Conservation (phyloP, 2,797 vertebrate species). For the Valencia hispanica region DNA sequence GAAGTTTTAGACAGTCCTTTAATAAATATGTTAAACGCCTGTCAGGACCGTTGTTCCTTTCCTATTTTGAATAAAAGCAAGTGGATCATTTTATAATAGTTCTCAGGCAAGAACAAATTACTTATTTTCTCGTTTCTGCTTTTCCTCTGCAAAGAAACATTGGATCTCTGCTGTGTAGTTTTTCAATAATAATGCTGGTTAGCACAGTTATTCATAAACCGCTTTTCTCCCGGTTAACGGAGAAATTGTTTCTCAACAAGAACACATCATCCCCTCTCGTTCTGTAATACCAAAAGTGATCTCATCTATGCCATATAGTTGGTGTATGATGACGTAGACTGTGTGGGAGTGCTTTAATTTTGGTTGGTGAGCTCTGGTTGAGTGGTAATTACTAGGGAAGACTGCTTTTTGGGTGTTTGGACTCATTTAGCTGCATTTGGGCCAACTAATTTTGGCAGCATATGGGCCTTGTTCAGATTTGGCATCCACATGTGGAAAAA, state of each 20-base stretch:
- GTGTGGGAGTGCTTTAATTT: slow-evolving; percentile 7
- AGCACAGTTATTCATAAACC: not conserved
- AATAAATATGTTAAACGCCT: not conserved
- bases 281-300: not conserved
- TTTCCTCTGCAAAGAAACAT: not conserved
- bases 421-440: not conserved
- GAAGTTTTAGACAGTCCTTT: not conserved
- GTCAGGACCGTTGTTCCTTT: not conserved
- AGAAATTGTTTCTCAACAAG: not conserved
- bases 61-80: not conserved
- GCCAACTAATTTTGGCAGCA: not conserved
- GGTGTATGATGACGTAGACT: not conserved
- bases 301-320: not conserved
- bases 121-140: not conserved
- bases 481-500: not conserved
- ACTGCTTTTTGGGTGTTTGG: not conserved
- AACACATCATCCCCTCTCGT: not conserved
- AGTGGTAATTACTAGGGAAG: slow-evolving; percentile 1
- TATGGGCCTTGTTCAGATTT: not conserved
- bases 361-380: slow-evolving; percentile 4
- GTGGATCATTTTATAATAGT: not conserved
- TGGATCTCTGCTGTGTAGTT: not conserved
- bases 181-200: not conserved
- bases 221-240: not conserved
- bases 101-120: not conserved